Conservation (phyloP, 2,888 invertebrate species). For the Acronicta leporina region DNA sequence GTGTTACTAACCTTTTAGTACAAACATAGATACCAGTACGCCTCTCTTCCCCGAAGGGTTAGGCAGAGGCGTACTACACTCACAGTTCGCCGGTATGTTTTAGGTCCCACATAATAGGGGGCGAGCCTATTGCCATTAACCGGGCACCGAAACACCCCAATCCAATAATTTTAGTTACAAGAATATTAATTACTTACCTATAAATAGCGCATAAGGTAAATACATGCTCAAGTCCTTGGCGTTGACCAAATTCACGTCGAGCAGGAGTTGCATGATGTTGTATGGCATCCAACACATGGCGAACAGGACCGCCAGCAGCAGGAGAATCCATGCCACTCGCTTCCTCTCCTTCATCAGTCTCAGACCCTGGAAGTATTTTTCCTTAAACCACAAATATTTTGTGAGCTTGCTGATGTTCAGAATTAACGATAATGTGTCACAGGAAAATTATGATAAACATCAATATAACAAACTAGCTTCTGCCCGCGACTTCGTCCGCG, state of each 20-base stretch:
- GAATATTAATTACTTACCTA: conserved; percentile 73
- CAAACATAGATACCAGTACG: no score
- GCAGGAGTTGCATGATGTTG: conserved; percentile 91
- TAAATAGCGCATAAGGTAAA: conserved; percentile 91
- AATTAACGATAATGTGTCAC: not conserved
- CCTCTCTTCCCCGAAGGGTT: no score
- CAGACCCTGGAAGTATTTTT: conserved; percentile 81
- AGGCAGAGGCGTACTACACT: no score
- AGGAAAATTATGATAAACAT: no score
- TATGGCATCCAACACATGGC: conserved; percentile 95
- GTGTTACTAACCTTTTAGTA: no score
- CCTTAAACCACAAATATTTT: conserved; percentile 1
- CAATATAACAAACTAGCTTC: no score
- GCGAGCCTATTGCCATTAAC: no score
- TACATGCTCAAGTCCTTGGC: conserved; percentile 77
- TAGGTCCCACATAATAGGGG: no score
- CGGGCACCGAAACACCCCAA: no score
- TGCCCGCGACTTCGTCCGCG: no score
- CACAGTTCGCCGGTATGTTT: no score
- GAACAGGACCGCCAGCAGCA: conserved; percentile 93
- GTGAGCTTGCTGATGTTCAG: not conserved
- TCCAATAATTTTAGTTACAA: no score
- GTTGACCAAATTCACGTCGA: conserved; percentile 88
- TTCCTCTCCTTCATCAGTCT: conserved; percentile 91
- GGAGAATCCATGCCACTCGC: conserved; percentile 93